Evolutionary conservation across 2,797 vertebrate species (phyloP).

Genomic region (Calcarius lapponicus): DNA sequence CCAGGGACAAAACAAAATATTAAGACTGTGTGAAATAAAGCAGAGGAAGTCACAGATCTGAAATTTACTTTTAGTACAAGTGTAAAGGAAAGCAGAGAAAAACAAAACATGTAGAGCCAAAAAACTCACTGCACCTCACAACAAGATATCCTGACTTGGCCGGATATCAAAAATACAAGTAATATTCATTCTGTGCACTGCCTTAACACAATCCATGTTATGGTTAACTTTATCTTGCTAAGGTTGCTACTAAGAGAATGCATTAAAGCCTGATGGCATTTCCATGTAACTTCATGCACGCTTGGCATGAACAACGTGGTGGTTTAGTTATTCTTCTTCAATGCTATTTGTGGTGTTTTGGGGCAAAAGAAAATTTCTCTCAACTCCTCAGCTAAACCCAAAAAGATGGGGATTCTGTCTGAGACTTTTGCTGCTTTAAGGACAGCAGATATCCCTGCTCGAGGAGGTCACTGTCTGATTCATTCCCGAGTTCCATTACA

Average conservation of each 20-base stretch:
- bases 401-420: neutral
- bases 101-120: neutral
- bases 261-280: constrained; percentile 47
- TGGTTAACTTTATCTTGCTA: constrained; percentile 24
- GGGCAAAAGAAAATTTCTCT: neutral
- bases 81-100: neutral
- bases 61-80: neutral
- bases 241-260: constrained; percentile 8
- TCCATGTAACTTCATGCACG: constrained; percentile 3
- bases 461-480: neutral
- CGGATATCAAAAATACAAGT: constrained; percentile 20
- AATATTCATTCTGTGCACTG: constrained; percentile 5
- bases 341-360: neutral
- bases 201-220: constrained; percentile 26
- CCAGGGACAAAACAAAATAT: neutral
- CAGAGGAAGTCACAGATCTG: neutral
- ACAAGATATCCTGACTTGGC: constrained; percentile 37
- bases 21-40: neutral
- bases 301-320: neutral
- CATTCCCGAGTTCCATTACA: neutral
- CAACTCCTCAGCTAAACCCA: neutral
- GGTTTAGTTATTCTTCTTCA: neutral
- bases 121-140: constrained; percentile 7
- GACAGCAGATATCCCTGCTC: neutral
- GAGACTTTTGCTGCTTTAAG: neutral